Evolutionary conservation across 2,888 invertebrate genomes (phyloP), one percentile per base, ranked within the genome.

Genomic region (Idaea biselata): DNA sequence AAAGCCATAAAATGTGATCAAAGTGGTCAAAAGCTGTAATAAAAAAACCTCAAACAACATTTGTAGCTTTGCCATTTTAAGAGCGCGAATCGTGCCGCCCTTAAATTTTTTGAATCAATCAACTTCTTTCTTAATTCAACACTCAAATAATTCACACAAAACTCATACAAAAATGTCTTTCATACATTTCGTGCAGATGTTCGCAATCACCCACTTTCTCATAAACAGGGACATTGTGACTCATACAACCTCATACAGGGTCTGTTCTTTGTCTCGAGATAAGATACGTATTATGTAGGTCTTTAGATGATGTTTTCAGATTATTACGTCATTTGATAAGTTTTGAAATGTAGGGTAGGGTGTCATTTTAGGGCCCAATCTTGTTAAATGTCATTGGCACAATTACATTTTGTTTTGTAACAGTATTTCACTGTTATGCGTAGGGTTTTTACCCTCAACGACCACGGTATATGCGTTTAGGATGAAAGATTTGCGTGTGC

Each of bases 161-260:
- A 44, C 44, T 44, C 44, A 44, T 44, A 44, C 44, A 44, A 44
- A 44, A 44, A 44, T 44, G 44, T 44, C 44, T 44, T 44, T 44
- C 44, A 44, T 44, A 44, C 44, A 11, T 44, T 44, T 44, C 25
- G 44, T 44, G 44, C 44, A 44, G 44, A 44, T 44, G 44, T 44
- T 8, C 14, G 44, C 44, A 44, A 44, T 44, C 44, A 44, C 11
- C 44, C 44, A 11, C 44, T 44, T 44, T 44, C 44, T 14, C 44
- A 44, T 44, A 44, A 44, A 44, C 44, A 44, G 44, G 14, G 44
- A 44, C 44, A 11, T 44, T 44, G 44, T 44, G 44, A 44, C 44
- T 44, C 44, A 44, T 25, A 25, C 25, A 25, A 5, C 25, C 25
- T 25, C 25, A 25, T 25, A 25, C 44, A 44, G 44, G 44, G 44